Evolutionary conservation across 2,888 invertebrate genomes (phyloP).

Genomic region (Magallana nippona): DNA sequence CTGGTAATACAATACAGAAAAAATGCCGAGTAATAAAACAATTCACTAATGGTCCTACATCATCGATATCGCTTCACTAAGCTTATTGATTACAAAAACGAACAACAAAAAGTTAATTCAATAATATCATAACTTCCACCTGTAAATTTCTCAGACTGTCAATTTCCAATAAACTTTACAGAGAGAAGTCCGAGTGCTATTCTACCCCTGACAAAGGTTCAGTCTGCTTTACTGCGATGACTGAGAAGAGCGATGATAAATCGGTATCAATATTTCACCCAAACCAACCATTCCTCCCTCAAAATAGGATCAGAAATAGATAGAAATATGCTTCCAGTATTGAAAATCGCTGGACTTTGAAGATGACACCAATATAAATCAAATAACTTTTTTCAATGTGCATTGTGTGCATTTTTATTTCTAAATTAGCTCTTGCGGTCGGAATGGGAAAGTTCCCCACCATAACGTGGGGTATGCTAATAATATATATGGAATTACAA

Average conservation of each 20-base stretch:
- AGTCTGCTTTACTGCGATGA: background rate
- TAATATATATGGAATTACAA: slow-evolving; percentile 11
- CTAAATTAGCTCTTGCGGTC: background rate
- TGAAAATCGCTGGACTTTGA: slow-evolving; percentile 10
- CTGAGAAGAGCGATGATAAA: background rate
- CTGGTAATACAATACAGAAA: slow-evolving; percentile 3
- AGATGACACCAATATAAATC: slow-evolving; percentile 17
- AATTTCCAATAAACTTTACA: slow-evolving; percentile 30
- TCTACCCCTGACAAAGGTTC: slow-evolving; percentile 7
- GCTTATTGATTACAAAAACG: slow-evolving; percentile 23
- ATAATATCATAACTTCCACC: slow-evolving; percentile 39
- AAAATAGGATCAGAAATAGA: slow-evolving; percentile 4
- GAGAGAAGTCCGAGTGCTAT: background rate
- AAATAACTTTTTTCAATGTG: background rate
- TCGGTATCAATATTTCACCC: background rate
- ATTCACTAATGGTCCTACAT: slow-evolving; percentile 1
- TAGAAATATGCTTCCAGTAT: background rate
- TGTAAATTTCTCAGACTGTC: slow-evolving; percentile 43
- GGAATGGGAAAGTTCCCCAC: background rate
- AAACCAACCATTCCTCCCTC: slow-evolving; percentile 3
- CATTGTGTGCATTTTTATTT: background rate
- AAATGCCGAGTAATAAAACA: slow-evolving; percentile 32
- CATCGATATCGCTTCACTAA: slow-evolving; percentile 31
- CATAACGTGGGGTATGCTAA: background rate
- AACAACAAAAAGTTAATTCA: slow-evolving; percentile 38